Evolutionary conservation across 1,140 invertebrate genomes (phyloP), one percentile per base, ranked within the genome.

Genomic region (Rhopalosiphum padi): DNA sequence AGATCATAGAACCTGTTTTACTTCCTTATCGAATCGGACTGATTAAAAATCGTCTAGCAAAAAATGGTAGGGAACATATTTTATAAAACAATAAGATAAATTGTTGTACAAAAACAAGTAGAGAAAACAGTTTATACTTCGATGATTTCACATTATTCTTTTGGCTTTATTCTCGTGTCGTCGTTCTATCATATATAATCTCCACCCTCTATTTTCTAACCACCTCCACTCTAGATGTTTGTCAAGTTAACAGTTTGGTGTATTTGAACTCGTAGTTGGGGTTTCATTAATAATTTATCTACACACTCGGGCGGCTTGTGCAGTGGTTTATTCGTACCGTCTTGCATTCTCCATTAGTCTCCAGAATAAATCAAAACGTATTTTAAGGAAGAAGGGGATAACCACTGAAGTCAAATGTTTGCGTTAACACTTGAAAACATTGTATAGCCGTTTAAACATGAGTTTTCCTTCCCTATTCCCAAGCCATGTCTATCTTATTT

Each of bases 251-350:
- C 51, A 30, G 37, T 89, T 89, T 8, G 48, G 22, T 5, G n/a
- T 35, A 35, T 23, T 53, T 35, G 46, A 23, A 87, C 41, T 85
- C 48, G 87, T 51, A 53, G 51, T 55, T 53, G 88, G 21, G 55
- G 90, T 91, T 91, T 91, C 90, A 77, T 91, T 91, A 91, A 91
- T 91, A 91, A 91, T 91, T 77, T 77, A 91, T 91, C 60, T 91
- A 48, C 90, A 77, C 90, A 30, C 90, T 60, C 60, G 51, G 88
- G 9, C 23, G 22, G 37, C 35, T 89, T 53, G 87, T 91, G 55
- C 53, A 60, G 68, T 51, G 68, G 55, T 92, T 51, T 77, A 37
- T 82, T 92, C 37, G 60, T 23, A 23, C 60, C 77, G 43, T 83
- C 68, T 92, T 91, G 41, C 37, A 25, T n/a, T 68, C 35, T 41